These are phyloP conservation scores for Globicephala melas DNA, from an alignment of 2,113 vertebrate species.

Conservation along the genomic window DNA sequence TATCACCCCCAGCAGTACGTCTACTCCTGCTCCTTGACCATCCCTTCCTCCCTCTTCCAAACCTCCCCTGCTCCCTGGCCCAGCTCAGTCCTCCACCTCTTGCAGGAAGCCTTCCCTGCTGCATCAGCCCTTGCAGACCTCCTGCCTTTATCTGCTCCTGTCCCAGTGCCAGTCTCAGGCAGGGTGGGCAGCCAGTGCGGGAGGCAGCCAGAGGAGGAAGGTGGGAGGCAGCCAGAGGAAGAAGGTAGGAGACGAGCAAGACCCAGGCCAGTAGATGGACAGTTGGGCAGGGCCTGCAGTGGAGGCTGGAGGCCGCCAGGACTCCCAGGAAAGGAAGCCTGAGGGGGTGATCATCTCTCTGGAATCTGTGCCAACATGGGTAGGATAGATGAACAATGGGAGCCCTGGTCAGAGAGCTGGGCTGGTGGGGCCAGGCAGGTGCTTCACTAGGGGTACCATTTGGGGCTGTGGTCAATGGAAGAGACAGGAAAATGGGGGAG, in stretches of 20 bases:
- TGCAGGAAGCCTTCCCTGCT: background rate
- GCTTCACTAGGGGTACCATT: background rate
- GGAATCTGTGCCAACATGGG: background rate
- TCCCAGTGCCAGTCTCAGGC: background rate
- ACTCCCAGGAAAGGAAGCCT: background rate
- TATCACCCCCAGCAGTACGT: background rate
- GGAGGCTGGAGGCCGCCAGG: background rate
- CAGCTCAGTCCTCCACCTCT: background rate
- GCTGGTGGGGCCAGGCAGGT: background rate
- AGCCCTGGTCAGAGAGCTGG: background rate
- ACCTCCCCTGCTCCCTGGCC: background rate
- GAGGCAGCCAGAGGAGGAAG: background rate
- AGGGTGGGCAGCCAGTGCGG: no score
- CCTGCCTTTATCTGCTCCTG: background rate
- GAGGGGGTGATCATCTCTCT: background rate
- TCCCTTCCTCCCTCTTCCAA: background rate
- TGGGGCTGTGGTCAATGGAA: background rate
- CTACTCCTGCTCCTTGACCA: background rate
- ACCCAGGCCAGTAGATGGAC: background rate
- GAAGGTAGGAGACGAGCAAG: background rate
- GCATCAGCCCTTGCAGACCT: background rate
- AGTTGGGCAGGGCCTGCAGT: background rate
- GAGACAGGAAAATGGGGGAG: background rate
- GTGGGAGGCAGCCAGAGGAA: background rate
- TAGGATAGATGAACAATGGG: background rate